Evolutionary conservation across 2,888 invertebrate species (phyloP).

Genomic region (Acleris laterana): DNA sequence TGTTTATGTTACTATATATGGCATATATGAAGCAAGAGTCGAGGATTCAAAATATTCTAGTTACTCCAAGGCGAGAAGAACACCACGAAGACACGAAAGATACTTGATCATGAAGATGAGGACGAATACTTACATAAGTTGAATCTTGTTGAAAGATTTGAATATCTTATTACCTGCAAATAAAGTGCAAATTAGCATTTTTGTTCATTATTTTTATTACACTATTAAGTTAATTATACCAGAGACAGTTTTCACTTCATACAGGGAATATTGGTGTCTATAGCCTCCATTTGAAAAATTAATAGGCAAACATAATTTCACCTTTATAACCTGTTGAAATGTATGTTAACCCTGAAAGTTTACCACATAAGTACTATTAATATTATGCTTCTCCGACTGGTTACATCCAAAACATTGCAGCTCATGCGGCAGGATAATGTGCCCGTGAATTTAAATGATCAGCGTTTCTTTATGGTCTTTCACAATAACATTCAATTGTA

Average conservation of each 20-base stretch:
- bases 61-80: neutral
- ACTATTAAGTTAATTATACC: too few species aligned
- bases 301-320: too few species aligned
- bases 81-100: neutral
- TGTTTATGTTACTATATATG: constrained; percentile 33
- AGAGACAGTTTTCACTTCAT: too few species aligned
- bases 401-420: constrained; percentile 64
- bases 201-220: neutral
- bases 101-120: too few species aligned
- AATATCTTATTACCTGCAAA: constrained; percentile 23
- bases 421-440: constrained; percentile 62
- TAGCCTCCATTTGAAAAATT: too few species aligned
- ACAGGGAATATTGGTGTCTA: too few species aligned
- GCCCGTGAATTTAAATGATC: constrained; percentile 65
- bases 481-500: neutral
- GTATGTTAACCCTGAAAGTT: constrained; percentile 53
- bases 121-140: too few species aligned
- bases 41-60: too few species aligned
- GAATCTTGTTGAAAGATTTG: too few species aligned
- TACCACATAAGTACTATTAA: constrained; percentile 43
- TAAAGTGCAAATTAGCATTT: neutral
- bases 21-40: neutral
- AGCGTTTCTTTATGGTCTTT: constrained; percentile 43
- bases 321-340: too few species aligned
- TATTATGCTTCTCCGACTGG: constrained; percentile 43